Base-by-base conservation (phyloP, 2,113 vertebrate species). In the Strix aluco region DNA sequence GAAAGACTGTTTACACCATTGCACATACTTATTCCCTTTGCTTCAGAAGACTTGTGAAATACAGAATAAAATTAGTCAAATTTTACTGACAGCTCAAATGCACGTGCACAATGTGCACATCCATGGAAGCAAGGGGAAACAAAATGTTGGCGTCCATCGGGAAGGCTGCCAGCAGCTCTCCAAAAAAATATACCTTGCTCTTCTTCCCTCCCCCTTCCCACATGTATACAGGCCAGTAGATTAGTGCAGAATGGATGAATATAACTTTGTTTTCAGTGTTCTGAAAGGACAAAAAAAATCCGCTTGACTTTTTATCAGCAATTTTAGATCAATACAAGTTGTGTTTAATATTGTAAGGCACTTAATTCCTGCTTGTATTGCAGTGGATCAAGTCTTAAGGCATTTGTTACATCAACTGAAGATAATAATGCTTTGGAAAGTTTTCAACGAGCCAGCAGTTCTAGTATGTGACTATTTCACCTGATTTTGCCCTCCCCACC, bases 141-240 rank as follows among this genome's bases (percentile, higher is more conserved):
- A 65, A 84, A 93, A 90, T 52, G 96, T 92, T 91, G 96, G 90
- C 21, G 11, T 98, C 97, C 96, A 72, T 83, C 84, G 97, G 97
- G 98, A 99, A 98, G 98, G 98, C 99, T 98, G 99, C 99, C 99
- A 89, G 99, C 99, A 99, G 99, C 98, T 12, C 97, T 98, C 98
- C 98, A 90, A 93, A 86, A 97, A 98, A 97, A 96, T 83, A 96
- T 34, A 88, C 52, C 88, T 94, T 75, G 90, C 97, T 94, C 89
- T 95, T 58, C 67, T 13, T 91, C 65, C 89, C 98, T 90, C 87
- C 75, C 46, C 66, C 2, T 96, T 95, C 80, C n/a, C 97, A 15
- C 52, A 90, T 75, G 57, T 91, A 85, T 36, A 81, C 95, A 81
- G 95, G 95, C 84, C 63, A 87, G 94, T 79, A 96, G 88, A 83